Base-by-base conservation (phyloP, 2,888 invertebrate genomes). In the Plagodis dolabraria region DNA sequence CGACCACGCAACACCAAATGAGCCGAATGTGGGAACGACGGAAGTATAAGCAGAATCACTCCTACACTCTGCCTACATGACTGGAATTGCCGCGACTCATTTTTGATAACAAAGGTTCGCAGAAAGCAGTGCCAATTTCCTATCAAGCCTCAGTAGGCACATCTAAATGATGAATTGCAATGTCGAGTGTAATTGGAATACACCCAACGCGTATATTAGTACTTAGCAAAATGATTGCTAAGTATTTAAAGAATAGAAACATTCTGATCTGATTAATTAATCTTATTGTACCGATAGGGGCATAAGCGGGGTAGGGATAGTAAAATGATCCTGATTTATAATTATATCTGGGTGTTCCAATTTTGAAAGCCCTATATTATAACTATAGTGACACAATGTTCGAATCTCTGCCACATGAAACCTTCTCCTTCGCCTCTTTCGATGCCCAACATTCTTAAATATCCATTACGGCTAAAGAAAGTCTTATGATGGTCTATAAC, bases 31-130 rank as follows among this genome's bases (percentile, higher is more conserved):
- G 79, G 79, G 82, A 82, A 82, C 82, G 71, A 66, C 87, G 89
- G 89, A 89, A 89, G 87, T 83, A 79, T 79, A 79, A 77, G 72
- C 69, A 72, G 79, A 82, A 79, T 79, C 73, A 79, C 77, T 73
- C 78, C 81, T 78, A 83, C 82, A 48, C 50, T 34, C 49, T 40
- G 40, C 36, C 43, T 60, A 47, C 44, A 77, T 73, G 77, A 71
- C 60, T 62, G 70, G 77, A 82, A 84, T 82, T 75, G 67, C 70
- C n/a, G 74, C 76, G 76, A 78, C 69, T 80, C 76, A 82, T 80
- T 77, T 74, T 49, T 63, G 63, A 67, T 70, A 74, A 68, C 68
- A 57, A 59, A 70, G 60, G 60, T 65, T 63, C 53, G 55, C 63
- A 66, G 65, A 68, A 67, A 63, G 64, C 60, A 66, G 68, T 68